phyloP scores from a whole-genome alignment of 2,888 invertebrate species.

The Lochmaea capreae region DNA sequence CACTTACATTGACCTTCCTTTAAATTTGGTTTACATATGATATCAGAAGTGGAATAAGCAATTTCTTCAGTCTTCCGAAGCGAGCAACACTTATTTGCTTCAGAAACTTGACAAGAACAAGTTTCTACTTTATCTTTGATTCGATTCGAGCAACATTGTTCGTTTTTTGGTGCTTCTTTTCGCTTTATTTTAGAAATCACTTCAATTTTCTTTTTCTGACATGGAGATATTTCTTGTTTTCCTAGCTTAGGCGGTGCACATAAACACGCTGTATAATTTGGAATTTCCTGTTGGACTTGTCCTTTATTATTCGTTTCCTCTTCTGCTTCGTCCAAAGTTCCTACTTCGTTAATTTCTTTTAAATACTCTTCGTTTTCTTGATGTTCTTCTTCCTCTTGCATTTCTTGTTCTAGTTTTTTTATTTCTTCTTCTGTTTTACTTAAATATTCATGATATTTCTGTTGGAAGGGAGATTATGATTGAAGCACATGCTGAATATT shows the following conservation, averaged over 20 bases:
- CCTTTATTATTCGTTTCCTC: neutral
- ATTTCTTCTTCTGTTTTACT: conserved; percentile 37
- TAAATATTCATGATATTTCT: conserved; percentile 41
- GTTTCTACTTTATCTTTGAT: neutral
- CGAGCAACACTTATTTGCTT: neutral
- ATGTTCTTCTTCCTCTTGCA: conserved; percentile 23
- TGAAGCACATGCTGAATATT: neutral
- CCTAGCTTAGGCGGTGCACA: neutral
- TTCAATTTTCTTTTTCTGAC: neutral
- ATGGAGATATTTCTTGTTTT: neutral
- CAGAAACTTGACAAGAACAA: neutral
- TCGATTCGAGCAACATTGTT: neutral
- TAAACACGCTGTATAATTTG: neutral
- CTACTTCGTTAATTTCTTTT: neutral
- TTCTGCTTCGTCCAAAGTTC: neutral
- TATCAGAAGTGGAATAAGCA: neutral
- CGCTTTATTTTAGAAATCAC: neutral
- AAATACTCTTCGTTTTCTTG: neutral
- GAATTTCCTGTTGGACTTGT: neutral
- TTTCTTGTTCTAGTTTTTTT: conserved; percentile 32
- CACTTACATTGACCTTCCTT: neutral
- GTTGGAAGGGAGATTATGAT: neutral
- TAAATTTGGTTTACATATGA: neutral
- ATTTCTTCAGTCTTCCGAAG: neutral
- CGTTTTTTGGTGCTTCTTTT: neutral